Conservation (phyloP, 2,797 vertebrate genomes). For the Acanthiza pusilla region DNA sequence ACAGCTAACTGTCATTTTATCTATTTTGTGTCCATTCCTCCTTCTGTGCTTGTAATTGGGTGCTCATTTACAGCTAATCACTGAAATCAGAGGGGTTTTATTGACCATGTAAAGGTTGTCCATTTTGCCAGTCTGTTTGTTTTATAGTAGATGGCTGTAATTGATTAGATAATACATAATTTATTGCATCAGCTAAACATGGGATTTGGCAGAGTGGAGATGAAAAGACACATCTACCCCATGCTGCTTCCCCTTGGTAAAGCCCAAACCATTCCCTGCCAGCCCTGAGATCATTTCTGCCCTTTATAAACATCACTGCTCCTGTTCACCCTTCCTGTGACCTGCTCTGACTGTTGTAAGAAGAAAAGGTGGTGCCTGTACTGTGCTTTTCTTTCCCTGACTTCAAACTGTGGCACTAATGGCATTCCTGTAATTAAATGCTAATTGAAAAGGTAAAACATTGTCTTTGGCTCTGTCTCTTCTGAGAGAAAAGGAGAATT, state of each 20-base stretch:
- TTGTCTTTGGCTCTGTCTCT: background rate
- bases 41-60: background rate
- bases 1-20: background rate
- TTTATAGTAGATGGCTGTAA: background rate
- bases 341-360: background rate
- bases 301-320: fast-evolving
- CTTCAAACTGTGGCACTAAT: background rate
- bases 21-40: background rate
- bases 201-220: background rate
- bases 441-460: background rate
- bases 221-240: background rate
- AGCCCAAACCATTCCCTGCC: background rate
- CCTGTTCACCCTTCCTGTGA: fast-evolving
- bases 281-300: fast-evolving
- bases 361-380: background rate
- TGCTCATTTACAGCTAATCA: background rate
- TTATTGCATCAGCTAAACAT: background rate
- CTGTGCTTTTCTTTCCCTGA: background rate
- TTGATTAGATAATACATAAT: no score
- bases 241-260: background rate
- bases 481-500: background rate
- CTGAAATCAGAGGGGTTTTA: background rate
- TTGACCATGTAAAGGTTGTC: background rate
- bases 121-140: background rate
- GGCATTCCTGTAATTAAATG: background rate